Conservation (phyloP, 2,888 invertebrate genomes). For the Amblyjoppa fuscipennis region DNA sequence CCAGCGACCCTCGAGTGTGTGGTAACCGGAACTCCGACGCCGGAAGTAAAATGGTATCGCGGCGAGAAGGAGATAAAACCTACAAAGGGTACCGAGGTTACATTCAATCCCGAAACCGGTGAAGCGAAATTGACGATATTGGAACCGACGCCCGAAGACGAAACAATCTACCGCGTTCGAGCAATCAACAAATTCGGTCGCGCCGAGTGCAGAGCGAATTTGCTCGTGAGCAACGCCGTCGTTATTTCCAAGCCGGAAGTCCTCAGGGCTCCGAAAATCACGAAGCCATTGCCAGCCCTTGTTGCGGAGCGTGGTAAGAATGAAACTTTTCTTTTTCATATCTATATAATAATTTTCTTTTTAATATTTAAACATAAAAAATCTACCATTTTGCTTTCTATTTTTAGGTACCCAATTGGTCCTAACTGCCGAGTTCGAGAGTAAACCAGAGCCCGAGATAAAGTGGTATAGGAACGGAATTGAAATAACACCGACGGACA, state of each 20-base stretch:
- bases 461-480: conserved; percentile 95
- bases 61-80: conserved; percentile 88
- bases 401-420: conserved; percentile 87
- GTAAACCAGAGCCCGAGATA: conserved; percentile 90
- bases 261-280: conserved; percentile 90
- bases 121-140: conserved; percentile 88
- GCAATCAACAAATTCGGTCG: conserved; percentile 91
- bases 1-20: conserved; percentile 89
- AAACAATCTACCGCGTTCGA: conserved; percentile 89
- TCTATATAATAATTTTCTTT: background rate
- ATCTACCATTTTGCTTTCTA: conserved; percentile 14
- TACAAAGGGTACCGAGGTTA: conserved; percentile 86
- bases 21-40: conserved; percentile 90
- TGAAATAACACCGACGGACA: conserved; percentile 89
- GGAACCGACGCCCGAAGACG: conserved; percentile 89
- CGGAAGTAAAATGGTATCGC: conserved; percentile 90
- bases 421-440: conserved; percentile 91
- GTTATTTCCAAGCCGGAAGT: conserved; percentile 86
- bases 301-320: conserved; percentile 88
- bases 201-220: conserved; percentile 91
- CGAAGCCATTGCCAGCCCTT: conserved; percentile 91
- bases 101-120: conserved; percentile 88
- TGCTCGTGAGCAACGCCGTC: conserved; percentile 87
- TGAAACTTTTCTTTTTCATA: background rate
- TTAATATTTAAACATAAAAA: background rate